phyloP scores from a whole-genome alignment of 2,797 vertebrate genomes.

The Vultur gryphus region DNA sequence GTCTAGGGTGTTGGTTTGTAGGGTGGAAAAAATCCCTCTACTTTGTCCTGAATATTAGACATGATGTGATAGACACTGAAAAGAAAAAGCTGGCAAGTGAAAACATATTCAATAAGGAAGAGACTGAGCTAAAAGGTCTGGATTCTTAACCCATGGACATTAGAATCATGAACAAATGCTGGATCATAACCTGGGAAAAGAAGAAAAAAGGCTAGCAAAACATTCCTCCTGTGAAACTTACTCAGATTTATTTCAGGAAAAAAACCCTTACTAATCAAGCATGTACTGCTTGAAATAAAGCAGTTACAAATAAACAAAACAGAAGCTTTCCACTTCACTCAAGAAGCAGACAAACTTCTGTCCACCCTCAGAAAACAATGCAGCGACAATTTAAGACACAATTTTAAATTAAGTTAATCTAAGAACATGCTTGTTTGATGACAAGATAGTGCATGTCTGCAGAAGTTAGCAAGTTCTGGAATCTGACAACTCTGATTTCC shows the following conservation, averaged over 20 bases:
- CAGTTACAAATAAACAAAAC: neutral
- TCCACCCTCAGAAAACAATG: neutral
- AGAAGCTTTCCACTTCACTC: neutral
- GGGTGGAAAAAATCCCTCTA: neutral
- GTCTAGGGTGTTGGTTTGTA: neutral
- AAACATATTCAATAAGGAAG: neutral
- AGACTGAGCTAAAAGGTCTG: neutral
- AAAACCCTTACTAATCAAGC: neutral
- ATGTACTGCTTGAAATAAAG: neutral
- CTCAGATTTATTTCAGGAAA: neutral
- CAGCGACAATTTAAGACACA: neutral
- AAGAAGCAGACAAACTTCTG: neutral
- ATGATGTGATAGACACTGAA: neutral
- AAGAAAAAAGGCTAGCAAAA: neutral
- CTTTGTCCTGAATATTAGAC: neutral
- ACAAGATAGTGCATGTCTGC: neutral
- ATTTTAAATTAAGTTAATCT: neutral
- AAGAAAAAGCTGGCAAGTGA: neutral
- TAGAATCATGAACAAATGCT: neutral
- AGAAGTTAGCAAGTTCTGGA: neutral
- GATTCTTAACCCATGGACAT: neutral
- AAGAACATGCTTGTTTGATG: neutral
- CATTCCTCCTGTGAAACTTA: neutral
- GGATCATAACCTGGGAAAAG: neutral
- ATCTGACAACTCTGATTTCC: neutral